Evolutionary conservation across 2,797 vertebrate species (phyloP), one percentile per base, ranked within the genome.

Genomic region (Dermochelys coriacea): DNA sequence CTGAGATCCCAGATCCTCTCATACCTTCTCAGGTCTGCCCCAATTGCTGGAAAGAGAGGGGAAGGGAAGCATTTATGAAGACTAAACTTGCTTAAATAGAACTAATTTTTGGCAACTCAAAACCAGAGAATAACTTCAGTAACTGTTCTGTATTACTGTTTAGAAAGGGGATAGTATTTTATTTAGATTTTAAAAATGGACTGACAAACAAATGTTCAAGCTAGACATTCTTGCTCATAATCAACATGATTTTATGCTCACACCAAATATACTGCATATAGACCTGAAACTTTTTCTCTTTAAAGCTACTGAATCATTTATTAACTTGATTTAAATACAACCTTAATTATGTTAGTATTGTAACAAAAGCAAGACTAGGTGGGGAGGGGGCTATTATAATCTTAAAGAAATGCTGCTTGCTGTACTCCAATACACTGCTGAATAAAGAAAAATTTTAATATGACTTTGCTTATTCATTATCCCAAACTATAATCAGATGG

Each of bases 391-490:
- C 5, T 77, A 31, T 8, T 77, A 29, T 29, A 45, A 45, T 93
- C 75, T 89, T 59, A 14, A 55, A 91, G 74, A 47, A 89, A 0
- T 61, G 61, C 31, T 87, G 34, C 41, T 86, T 84, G 50, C 61
- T 85, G 89, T 86, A 68, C 71, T 50, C 5, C 45, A 10, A 27
- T 14, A 27, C 57, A 1, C 4, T 85, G 3, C 4, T 89, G 83
- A 64, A 64, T 85, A 85, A 84, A 37, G 34, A 71, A 84, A 95
- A 91, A 8, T 57, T 86, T 9, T 21, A 88, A 29, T 8, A 12
- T 84, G 41, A 68, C n/a, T 6, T 23, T 27, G 90, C 87, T 86
- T 80, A 77, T 83, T 88, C 85, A 92, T 89, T 96, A 16, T 94
- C 64, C 47, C 15, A 85, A 47, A 92, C 45, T 51, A 75, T 79